These are phyloP conservation scores for Hydropotes inermis DNA, from an alignment of 2,113 vertebrate genomes.

Conservation along the genomic window DNA sequence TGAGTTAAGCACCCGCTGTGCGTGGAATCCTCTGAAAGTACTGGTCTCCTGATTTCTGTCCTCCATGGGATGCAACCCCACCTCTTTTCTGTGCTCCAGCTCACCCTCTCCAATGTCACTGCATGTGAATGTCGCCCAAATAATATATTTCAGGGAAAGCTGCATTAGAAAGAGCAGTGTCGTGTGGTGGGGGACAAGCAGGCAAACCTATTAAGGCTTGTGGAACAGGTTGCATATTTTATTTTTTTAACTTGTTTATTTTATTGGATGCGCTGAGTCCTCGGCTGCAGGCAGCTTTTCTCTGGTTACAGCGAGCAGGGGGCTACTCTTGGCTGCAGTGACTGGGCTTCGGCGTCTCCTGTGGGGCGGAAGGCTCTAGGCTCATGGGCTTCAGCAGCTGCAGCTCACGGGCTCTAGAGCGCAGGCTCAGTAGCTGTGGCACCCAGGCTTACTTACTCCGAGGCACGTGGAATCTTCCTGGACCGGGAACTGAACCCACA, in stretches of 20 bases:
- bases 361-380: not conserved
- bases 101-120: not conserved
- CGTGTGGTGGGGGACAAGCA: not conserved
- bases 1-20: not conserved
- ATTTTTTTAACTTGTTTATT: not conserved
- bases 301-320: not conserved
- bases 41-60: not conserved
- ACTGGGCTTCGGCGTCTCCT: not conserved
- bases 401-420: rapidly evolving
- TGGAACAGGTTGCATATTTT: not conserved
- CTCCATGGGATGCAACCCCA: not conserved
- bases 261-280: not conserved
- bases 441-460: not conserved
- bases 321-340: not conserved
- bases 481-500: not conserved
- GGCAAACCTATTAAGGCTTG: not conserved
- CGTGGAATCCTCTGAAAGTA: not conserved
- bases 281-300: not conserved
- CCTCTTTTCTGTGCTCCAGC: not conserved
- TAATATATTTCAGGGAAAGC: not conserved
- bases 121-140: not conserved
- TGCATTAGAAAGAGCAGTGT: not conserved
- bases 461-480: not conserved
- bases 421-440: not conserved
- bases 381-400: not conserved